phyloP scores from a whole-genome alignment of 1,140 invertebrate genomes.

The Drosophila orena region DNA sequence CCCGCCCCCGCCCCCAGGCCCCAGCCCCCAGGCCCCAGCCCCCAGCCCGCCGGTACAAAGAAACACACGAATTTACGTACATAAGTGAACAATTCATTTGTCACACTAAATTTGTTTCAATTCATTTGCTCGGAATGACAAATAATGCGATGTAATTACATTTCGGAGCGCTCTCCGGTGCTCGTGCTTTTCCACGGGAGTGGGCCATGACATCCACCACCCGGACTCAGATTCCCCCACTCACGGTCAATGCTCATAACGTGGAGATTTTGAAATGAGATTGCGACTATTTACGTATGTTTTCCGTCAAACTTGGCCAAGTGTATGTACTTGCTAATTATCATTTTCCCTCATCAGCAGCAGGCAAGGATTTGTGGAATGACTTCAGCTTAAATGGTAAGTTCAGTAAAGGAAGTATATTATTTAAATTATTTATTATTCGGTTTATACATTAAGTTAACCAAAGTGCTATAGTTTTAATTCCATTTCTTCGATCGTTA shows the following conservation, averaged over 20 bases:
- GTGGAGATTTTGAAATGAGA: slow-evolving; percentile 75
- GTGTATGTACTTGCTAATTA: slow-evolving; percentile 56
- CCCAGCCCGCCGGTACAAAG: slow-evolving; percentile 4
- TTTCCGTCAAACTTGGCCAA: slow-evolving; percentile 72
- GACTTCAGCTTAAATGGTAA: background rate
- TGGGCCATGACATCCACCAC: background rate
- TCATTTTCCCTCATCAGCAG: slow-evolving; percentile 72
- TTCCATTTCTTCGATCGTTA: too few relatives aligned
- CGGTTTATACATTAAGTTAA: too few relatives aligned
- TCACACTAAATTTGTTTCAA: slow-evolving; percentile 85
- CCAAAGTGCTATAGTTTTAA: too few relatives aligned
- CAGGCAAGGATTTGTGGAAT: slow-evolving; percentile 1
- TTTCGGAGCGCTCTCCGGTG: slow-evolving; percentile 38
- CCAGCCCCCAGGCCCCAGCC: slow-evolving; percentile 7
- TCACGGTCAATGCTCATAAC: slow-evolving; percentile 56
- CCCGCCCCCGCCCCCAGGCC: background rate
- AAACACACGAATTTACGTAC: slow-evolving; percentile 5
- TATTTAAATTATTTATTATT: too few relatives aligned
- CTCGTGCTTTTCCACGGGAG: slow-evolving; percentile 14
- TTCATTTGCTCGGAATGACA: slow-evolving; percentile 84
- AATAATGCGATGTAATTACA: slow-evolving; percentile 82
- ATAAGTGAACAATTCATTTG: slow-evolving; percentile 79
- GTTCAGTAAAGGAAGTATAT: background rate
- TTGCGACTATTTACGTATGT: slow-evolving; percentile 81
- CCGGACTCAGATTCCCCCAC: background rate